phyloP scores from a whole-genome alignment of 2,888 invertebrate genomes.

The Parapristionchus giblindavisi region DNA sequence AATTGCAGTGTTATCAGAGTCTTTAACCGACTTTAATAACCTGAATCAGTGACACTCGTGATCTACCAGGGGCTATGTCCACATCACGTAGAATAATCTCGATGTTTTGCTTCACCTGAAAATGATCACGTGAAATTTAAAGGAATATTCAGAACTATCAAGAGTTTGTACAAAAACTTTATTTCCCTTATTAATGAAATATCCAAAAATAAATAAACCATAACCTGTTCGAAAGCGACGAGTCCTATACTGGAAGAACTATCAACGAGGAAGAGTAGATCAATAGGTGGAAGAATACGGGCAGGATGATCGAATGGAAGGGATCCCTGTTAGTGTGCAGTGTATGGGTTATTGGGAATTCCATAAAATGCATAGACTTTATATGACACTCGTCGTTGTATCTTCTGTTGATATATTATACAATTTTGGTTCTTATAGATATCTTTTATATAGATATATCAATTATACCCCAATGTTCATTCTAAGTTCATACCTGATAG shows the following conservation, averaged over 20 bases:
- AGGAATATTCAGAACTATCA: not conserved
- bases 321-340: not conserved
- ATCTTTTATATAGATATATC: not conserved
- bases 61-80: conserved; percentile 63
- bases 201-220: not conserved
- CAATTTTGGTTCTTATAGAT: not conserved
- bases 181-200: not conserved
- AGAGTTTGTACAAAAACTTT: not conserved
- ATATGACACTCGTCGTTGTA: no score
- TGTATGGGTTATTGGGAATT: no score
- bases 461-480: not conserved
- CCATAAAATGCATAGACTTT: no score
- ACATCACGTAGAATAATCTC: conserved; percentile 56
- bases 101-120: conserved; percentile 59
- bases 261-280: conserved; percentile 63
- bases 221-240: conserved; percentile 59
- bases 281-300: conserved; percentile 62
- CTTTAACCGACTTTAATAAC: not conserved
- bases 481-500: conserved; percentile 15
- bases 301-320: conserved; percentile 57
- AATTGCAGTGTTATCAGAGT: not conserved
- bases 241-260: conserved; percentile 62
- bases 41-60: conserved; percentile 55
- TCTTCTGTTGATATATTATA: no score
- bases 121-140: not conserved